These are phyloP conservation scores for Hemiscyllium ocellatum DNA, from an alignment of 2,113 vertebrate genomes.

Conservation along the genomic window DNA sequence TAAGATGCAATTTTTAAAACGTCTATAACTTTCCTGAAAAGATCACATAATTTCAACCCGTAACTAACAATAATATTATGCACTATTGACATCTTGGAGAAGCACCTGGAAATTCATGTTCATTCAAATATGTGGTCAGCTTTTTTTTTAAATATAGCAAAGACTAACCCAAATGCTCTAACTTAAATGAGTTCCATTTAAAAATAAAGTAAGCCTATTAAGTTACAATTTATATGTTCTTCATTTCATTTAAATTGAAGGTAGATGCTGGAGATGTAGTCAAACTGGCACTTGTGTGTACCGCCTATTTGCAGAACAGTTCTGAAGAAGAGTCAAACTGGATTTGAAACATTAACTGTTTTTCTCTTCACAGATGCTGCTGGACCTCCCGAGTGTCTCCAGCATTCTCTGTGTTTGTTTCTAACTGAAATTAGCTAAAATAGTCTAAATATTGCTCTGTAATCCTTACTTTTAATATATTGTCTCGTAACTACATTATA, in stretches of 20 bases:
- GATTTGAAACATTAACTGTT: no score
- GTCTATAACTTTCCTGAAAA: neutral
- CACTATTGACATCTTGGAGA: neutral
- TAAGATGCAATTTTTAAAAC: neutral
- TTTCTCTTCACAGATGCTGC: no score
- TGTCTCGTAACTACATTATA: neutral
- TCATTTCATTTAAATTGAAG: neutral
- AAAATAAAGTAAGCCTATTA: neutral
- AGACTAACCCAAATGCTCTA: neutral
- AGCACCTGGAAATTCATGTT: neutral
- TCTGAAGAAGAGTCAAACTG: no score
- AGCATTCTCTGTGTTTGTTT: neutral
- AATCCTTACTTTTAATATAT: neutral
- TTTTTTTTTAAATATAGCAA: neutral
- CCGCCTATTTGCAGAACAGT: neutral
- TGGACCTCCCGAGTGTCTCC: no score
- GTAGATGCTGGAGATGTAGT: neutral
- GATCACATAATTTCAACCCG: neutral
- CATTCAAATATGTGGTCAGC: neutral
- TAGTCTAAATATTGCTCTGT: neutral
- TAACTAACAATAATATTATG: neutral
- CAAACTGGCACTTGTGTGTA: neutral
- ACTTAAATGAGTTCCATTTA: neutral
- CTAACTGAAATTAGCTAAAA: neutral
- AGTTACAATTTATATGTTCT: neutral